These are phyloP conservation scores for Caracal caracal DNA, from an alignment of 2,113 vertebrate genomes.

Conservation along the genomic window DNA sequence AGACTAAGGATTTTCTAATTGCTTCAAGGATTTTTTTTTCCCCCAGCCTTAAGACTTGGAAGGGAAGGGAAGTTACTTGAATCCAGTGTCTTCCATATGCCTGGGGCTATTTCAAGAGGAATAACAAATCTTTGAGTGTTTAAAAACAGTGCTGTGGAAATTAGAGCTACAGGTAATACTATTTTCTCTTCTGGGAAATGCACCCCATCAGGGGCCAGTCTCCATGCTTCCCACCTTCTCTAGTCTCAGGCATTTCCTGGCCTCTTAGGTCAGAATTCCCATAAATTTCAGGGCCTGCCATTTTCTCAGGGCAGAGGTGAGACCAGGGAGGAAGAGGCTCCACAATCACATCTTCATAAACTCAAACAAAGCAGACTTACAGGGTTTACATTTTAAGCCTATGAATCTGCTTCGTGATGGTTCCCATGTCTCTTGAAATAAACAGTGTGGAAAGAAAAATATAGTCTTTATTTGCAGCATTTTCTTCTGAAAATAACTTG, in stretches of 20 bases:
- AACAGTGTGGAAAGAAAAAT: conserved; percentile 67
- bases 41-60: neutral
- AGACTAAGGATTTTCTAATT: conserved; percentile 42
- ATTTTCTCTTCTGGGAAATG: conserved; percentile 39
- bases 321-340: neutral
- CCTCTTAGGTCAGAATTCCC: conserved; percentile 68
- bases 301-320: conserved; percentile 70
- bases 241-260: conserved; percentile 51
- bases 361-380: conserved; percentile 61
- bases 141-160: conserved; percentile 9
- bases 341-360: conserved; percentile 66
- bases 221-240: conserved; percentile 3
- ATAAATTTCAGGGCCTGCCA: conserved; percentile 61
- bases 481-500: conserved; percentile 40
- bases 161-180: neutral
- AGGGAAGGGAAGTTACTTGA: conserved; percentile 4
- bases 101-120: neutral
- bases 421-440: conserved; percentile 72
- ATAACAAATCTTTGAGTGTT: conserved; percentile 26
- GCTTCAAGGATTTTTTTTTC: neutral
- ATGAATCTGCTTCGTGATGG: conserved; percentile 56
- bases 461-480: neutral
- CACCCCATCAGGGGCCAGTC: neutral
- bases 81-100: neutral
- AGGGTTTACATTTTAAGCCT: conserved; percentile 63